Evolutionary conservation across 2,113 vertebrate species (phyloP).

Genomic region (Calonectris borealis): DNA sequence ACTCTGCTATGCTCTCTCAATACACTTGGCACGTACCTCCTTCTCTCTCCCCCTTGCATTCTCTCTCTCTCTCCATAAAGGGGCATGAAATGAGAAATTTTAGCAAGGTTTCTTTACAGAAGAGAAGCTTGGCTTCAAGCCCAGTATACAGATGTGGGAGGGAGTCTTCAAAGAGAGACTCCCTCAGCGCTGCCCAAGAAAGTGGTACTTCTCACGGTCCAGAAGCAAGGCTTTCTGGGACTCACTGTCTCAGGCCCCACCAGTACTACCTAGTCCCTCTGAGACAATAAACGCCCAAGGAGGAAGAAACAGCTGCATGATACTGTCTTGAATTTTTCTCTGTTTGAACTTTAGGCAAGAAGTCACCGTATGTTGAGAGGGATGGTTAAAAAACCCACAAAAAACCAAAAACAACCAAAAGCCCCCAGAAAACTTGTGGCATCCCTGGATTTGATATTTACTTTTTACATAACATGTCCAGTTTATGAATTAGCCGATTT

Average conservation of each 20-base stretch:
- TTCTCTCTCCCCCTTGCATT: background rate
- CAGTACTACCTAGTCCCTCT: background rate
- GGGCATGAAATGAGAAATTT: slow-evolving; percentile 38
- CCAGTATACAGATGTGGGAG: background rate
- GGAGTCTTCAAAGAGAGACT: slow-evolving; percentile 2
- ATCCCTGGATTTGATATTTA: background rate
- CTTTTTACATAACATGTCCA: background rate
- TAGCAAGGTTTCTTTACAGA: slow-evolving; percentile 20
- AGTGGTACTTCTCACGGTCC: background rate
- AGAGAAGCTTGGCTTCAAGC: slow-evolving; percentile 21
- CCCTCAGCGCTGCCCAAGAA: background rate
- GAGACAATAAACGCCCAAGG: background rate
- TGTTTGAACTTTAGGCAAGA: background rate
- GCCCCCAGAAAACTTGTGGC: background rate
- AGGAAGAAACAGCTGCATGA: background rate
- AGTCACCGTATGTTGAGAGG: fast-evolving
- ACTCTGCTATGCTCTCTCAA: background rate
- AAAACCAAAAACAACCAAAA: background rate
- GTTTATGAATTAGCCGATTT: background rate
- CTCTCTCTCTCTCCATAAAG: background rate
- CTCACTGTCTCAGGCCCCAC: background rate
- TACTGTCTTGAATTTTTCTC: background rate
- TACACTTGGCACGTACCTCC: background rate
- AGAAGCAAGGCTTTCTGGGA: background rate
- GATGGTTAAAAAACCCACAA: background rate